Base-by-base conservation (phyloP, 2,888 invertebrate genomes). In the Lomographa bimaculata region DNA sequence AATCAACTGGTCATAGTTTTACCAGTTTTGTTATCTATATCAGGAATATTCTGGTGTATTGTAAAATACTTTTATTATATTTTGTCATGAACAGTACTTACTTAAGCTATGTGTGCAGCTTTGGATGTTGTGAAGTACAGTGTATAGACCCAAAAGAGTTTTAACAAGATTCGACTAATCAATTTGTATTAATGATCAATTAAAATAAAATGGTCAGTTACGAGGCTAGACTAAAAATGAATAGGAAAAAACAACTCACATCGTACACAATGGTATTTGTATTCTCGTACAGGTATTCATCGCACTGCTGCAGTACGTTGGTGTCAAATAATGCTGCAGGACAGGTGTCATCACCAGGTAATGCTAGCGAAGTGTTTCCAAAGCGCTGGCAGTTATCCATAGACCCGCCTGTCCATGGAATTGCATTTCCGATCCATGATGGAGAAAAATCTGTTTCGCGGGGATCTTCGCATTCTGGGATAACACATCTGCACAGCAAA, bases 351-450 rank as follows among this genome's bases (percentile, higher is more conserved):
- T 35, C 30, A 34, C 41, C 29, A 29, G 16, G 2, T 10, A 6
- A 7, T 1, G 40, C 16, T 1, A 35, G 8, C 1, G 60, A 42
- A 1, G 16, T 19, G 42, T 59, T 62, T 5, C 53, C 66, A 46
- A 68, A 91, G 1, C 90, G 79, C 27, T 72, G 63, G 54, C 92
- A 91, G 39, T 79, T 81, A 29, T 90, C 85, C 42, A 83, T 65
- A 1, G 54, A 57, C 5, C 50, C 51, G 5, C 64, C 58, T 1
- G 62, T 39, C 0, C 39, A 62, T 0, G 91, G 90, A 2, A 86
- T 66, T 0, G 91, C 90, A 29, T 79, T 63, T 5, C 64, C 46
- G 11, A 90, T 52, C 91, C 91, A 91, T 0, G 69, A 28, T 0
- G 83, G 79, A 4, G 70, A 47, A 52, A 79, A 89, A 8, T 64